Base-by-base conservation (phyloP, 2,797 vertebrate genomes). In the Echeneis naucrates region DNA sequence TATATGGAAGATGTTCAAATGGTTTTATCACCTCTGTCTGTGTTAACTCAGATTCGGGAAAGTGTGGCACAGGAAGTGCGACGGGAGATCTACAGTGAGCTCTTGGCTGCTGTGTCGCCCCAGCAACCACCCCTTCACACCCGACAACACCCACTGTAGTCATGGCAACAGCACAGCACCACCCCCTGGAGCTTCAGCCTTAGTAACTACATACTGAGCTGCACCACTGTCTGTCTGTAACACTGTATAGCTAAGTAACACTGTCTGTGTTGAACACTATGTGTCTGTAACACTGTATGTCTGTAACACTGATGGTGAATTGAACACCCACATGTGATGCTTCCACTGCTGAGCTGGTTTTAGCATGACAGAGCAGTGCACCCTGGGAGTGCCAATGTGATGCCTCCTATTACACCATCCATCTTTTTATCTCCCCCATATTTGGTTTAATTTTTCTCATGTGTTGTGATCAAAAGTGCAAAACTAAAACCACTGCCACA, bases 21-120 rank as follows among this genome's bases (percentile, higher is more conserved):
- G 4, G 4, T 48, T 24, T 48, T 10, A 24, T 24, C 21, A 48
- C 21, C 11, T 24, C 11, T 6, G 11, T 14, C 13, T 42, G 17
- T 70, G 5, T 69, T 54, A 74, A 77, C 33, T 30, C 83, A 99
- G 98, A 97, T 99, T 83, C 97, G 96, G 86, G 95, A 97, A 69
- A 97, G 95, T 40, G 94, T 99, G 76, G 95, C 95, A 24, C 94
- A 97, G 45, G 97, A 99, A 90, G 96, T 99, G 85, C 93, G 96
- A 80, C 92, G 95, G 85, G 97, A 98, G 94, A 97, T 99, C 79
- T 94, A 96, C 88, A 96, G 93, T 68, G 96, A 98, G 82, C 94
- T 99, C 71, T 89, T 98, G 82, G 94, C 96, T 71, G 95, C 96
- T 17, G 93, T 96, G 40, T 95, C 96, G 1, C 92, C 95, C 19